phyloP scores from a whole-genome alignment of 2,888 invertebrate species.

The Flabesymbios commensalis region DNA sequence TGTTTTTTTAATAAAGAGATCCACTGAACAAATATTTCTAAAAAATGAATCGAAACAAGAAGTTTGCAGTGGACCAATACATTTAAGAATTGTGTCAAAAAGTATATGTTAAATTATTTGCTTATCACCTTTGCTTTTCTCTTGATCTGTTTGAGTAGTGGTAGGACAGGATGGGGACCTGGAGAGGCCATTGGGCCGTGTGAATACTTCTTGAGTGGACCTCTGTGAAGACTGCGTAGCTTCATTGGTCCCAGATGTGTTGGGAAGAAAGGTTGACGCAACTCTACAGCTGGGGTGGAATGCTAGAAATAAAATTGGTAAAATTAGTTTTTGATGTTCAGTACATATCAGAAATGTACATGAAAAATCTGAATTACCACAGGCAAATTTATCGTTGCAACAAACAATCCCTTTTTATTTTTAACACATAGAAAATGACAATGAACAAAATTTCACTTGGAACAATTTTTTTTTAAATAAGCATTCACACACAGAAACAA shows the following conservation, averaged over 20 bases:
- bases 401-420: background rate
- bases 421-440: background rate
- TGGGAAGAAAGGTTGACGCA: constrained; percentile 92
- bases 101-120: no score
- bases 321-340: background rate
- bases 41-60: no score
- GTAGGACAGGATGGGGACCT: constrained; percentile 80
- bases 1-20: no score
- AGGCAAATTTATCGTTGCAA: background rate
- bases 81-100: no score
- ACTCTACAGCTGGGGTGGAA: constrained; percentile 95
- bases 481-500: no score
- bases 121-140: constrained; percentile 74
- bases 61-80: no score
- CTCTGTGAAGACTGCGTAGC: constrained; percentile 90
- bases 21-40: no score
- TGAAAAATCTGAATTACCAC: background rate
- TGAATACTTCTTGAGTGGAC: constrained; percentile 82
- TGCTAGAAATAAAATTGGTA: constrained; percentile 74
- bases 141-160: constrained; percentile 85
- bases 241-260: constrained; percentile 85
- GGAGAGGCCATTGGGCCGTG: constrained; percentile 75
- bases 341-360: no score
- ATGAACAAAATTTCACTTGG: background rate
- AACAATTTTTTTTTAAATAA: background rate